Base-by-base conservation (phyloP, 37 sponge, comb jelly and placozoan species). In the Tethya wilhelma region DNA sequence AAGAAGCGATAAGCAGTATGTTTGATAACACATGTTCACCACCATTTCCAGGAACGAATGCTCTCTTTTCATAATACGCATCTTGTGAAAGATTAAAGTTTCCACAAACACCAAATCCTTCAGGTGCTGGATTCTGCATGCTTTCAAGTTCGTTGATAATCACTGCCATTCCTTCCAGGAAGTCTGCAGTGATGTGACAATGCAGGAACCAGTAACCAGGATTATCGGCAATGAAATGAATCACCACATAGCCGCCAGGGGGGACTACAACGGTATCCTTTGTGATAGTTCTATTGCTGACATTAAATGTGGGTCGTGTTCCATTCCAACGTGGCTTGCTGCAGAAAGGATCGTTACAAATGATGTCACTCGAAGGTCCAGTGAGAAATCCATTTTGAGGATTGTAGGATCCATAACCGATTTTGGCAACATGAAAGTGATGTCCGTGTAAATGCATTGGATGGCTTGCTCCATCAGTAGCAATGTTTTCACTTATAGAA, bases 171-270 rank as follows among this genome's bases (percentile, higher is more conserved):
- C 94, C 94, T 45, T 84, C 83, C 37, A 89, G 53, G 20, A 85
- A 87, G 70, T 96, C 88, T 19, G 69, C 32, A 41, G 89, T 88
- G 45, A 91, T 86, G 64, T 96, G 96, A 57, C 93, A 96, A 75
- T 96, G 96, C 9, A 91, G 69, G 41, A 96, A 91, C 96, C 96
- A 96, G 67, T 78, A 78, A 30, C 96, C 96, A 22, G 96, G 96
- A 85, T 92, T 96, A 73, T 89, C 84, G 1, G 93, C 71, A 23
- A 41, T 71, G 56, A 96, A 80, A 41, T 78, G 79, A 53, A 91
- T 75, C 20, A 90, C 93, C 1, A 75, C 80, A 38, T 89, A 91
- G 9, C 96, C 96, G 31, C 93, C 96, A 41, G 78, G 85, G 44
- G 96, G 96, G 1, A 96, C 75, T 2, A 89, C 71, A 8, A 91